Evolutionary conservation across 2,113 vertebrate species (phyloP), one percentile per base, ranked within the genome.

Genomic region (Glaucomys volans): DNA sequence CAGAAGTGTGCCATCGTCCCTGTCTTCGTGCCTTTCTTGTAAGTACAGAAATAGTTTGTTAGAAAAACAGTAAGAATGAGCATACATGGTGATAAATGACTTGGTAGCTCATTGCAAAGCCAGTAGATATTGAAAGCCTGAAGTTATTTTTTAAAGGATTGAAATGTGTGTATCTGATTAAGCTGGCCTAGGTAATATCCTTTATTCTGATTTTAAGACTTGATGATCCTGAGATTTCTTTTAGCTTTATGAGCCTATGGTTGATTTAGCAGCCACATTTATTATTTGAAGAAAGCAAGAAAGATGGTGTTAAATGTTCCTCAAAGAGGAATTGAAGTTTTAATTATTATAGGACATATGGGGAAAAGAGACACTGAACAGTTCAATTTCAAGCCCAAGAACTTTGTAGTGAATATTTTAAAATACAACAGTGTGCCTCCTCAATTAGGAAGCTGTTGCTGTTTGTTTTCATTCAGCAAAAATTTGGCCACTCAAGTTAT

Each of bases 291-390:
- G 92, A 95, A 97, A 96, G 84, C 0, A 0, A 94, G 71, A 93
- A 95, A 88, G 77, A 83, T 83, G 86, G 59, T 89, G 90, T 88
- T 96, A 96, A 97, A 90, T 94, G 90, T 94, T 94, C 96, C 92
- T 97, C 85, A 94, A 87, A 96, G 90, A 97, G 57, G 44, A 95
- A 96, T 62, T 77, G 76, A 97, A 71, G 22, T 96, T 96, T 98
- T 97, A 97, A 97, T 97, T 97, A 96, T 95, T 92, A 85, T 3
- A 59, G 87, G 96, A 84, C 87, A 92, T 94, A 92, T 90, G 87
- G 87, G 75, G 47, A 24, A 96, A 97, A 87, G 80, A 92, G 75
- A 81, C 22, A 57, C 16, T 72, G 80, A 84, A 62, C 14, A 81
- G 75, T 72, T 96, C 90, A 92, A 59, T 77, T 94, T 35, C 22